phyloP scores from a whole-genome alignment of 2,113 vertebrate genomes.

The Erpornis zantholeuca region DNA sequence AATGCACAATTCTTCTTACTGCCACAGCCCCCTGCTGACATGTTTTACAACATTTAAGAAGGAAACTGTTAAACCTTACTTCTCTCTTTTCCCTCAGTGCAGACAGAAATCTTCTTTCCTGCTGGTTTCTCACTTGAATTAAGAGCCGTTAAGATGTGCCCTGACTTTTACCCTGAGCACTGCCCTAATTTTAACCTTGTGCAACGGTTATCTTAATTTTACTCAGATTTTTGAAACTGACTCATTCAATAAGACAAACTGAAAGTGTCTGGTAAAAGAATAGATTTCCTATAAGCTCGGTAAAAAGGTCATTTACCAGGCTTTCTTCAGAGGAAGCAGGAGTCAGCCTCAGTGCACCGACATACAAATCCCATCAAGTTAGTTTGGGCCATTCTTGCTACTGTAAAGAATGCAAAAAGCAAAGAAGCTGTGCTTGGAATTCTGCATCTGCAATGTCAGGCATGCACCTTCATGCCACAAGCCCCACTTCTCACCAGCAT shows the following conservation, averaged over 20 bases:
- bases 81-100: slow-evolving; percentile 28
- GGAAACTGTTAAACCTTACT: slow-evolving; percentile 65
- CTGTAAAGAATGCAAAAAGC: background rate
- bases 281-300: slow-evolving; percentile 41
- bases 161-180: slow-evolving; percentile 19
- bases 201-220: slow-evolving; percentile 55
- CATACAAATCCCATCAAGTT: background rate
- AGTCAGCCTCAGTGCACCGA: background rate
- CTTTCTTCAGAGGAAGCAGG: background rate
- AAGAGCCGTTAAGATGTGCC: slow-evolving; percentile 34
- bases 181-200: slow-evolving; percentile 70
- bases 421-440: background rate
- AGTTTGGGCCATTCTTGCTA: background rate
- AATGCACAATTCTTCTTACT: slow-evolving; percentile 3
- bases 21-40: slow-evolving; percentile 38
- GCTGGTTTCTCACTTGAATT: slow-evolving; percentile 34
- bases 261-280: background rate
- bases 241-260: slow-evolving; percentile 60
- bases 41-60: slow-evolving; percentile 58
- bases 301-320: slow-evolving; percentile 57
- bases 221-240: slow-evolving; percentile 65
- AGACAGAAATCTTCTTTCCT: slow-evolving; percentile 50
- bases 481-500: background rate
- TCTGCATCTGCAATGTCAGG: accelerated
- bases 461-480: accelerated